These are phyloP conservation scores for Cantharis flavilabris DNA, from an alignment of 2,888 invertebrate genomes.

Conservation along the genomic window DNA sequence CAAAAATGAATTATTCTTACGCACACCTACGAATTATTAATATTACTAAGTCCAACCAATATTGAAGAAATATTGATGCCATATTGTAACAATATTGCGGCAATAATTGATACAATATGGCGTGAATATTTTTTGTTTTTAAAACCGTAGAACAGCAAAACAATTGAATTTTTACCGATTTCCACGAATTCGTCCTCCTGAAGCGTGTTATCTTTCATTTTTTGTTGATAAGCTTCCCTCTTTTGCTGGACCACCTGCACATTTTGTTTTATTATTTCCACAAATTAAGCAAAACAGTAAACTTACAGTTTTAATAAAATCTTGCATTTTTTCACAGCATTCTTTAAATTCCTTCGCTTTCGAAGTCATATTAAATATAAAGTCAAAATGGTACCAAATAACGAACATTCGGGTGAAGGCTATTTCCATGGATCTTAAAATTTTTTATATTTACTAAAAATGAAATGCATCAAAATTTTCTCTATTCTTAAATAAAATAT, in stretches of 20 bases:
- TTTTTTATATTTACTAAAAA: background rate
- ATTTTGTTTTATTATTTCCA: background rate
- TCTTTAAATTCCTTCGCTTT: background rate
- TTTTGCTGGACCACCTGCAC: constrained; percentile 7
- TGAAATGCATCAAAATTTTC: too few species aligned
- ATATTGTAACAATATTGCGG: too few species aligned
- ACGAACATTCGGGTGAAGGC: background rate
- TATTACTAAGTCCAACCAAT: too few species aligned
- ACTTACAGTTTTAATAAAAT: background rate
- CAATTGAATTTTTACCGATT: background rate
- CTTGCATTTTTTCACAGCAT: background rate
- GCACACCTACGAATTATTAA: background rate
- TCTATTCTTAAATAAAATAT: too few species aligned
- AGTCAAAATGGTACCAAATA: constrained; percentile 6
- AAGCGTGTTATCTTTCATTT: background rate
- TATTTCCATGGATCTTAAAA: constrained; percentile 9
- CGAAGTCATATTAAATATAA: constrained; percentile 2
- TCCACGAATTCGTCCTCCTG: background rate
- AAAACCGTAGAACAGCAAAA: too few species aligned
- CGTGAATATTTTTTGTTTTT: too few species aligned
- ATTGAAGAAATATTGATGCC: too few species aligned
- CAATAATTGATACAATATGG: too few species aligned
- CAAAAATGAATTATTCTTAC: constrained; percentile 53
- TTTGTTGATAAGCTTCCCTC: constrained; percentile 1
- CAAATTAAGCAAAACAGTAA: background rate